These are phyloP conservation scores for Halesus radiatus DNA, from an alignment of 1,140 invertebrate species.

Conservation along the genomic window DNA sequence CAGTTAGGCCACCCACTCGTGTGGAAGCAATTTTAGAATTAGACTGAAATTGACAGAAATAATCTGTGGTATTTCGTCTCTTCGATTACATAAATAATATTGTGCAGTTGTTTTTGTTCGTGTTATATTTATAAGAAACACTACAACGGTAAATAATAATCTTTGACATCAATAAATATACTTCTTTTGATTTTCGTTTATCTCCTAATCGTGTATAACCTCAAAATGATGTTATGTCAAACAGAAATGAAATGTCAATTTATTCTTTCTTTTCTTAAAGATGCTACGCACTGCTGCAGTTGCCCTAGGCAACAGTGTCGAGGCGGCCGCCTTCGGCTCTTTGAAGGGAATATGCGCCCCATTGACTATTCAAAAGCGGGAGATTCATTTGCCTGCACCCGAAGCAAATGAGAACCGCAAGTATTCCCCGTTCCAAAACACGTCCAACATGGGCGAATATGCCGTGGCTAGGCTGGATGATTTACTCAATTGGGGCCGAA, in stretches of 20 bases:
- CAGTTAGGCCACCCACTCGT: too few species aligned
- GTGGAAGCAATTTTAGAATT: not conserved
- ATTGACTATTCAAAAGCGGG: slow-evolving; percentile 60
- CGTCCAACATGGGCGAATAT: slow-evolving; percentile 80
- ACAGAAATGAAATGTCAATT: not conserved
- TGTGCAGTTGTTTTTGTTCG: slow-evolving; percentile 7
- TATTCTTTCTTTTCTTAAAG: slow-evolving; percentile 36
- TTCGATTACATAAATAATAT: slow-evolving; percentile 31
- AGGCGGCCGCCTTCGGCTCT: slow-evolving; percentile 29
- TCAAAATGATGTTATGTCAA: not conserved
- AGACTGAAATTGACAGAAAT: slow-evolving; percentile 3
- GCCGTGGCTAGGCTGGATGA: slow-evolving; percentile 90
- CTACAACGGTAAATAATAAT: not conserved
- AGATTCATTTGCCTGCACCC: slow-evolving; percentile 67
- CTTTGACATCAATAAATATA: not conserved
- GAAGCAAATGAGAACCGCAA: slow-evolving; percentile 63
- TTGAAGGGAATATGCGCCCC: slow-evolving; percentile 41
- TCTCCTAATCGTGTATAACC: not conserved
- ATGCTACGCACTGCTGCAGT: slow-evolving; percentile 53
- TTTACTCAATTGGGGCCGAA: slow-evolving; percentile 94
- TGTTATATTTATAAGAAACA: not conserved
- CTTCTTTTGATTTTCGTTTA: not conserved
- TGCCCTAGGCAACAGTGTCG: slow-evolving; percentile 43
- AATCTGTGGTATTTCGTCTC: slow-evolving; percentile 1
- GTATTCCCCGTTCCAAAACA: slow-evolving; percentile 81